phyloP scores from a whole-genome alignment of 2,888 invertebrate genomes.

The Dendrolimus pini region DNA sequence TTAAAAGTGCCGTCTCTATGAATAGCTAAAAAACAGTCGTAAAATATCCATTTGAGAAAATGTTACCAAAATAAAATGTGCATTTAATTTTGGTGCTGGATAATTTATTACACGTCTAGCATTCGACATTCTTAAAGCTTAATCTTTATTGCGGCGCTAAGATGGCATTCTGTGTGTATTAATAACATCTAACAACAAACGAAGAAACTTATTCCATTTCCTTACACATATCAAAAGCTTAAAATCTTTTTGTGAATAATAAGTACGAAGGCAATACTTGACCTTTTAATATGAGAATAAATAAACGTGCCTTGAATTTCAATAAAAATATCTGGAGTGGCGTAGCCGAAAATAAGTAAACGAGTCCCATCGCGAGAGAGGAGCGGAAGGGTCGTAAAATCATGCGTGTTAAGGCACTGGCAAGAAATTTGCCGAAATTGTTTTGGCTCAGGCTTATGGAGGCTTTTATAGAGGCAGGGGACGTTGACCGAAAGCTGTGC shows the following conservation, averaged over 20 bases:
- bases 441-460: constrained; percentile 63
- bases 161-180: neutral
- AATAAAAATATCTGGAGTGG: constrained; percentile 47
- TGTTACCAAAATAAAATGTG: neutral
- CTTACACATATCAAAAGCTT: neutral
- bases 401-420: constrained; percentile 64
- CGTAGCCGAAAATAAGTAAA: constrained; percentile 42
- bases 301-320: constrained; percentile 50
- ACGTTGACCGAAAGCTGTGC: constrained; percentile 70
- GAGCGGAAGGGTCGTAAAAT: constrained; percentile 59
- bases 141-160: neutral
- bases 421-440: constrained; percentile 72
- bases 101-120: neutral
- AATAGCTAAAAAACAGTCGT: neutral
- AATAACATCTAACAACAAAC: no score
- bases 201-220: no score
- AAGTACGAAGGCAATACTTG: constrained; percentile 38
- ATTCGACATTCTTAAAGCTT: neutral
- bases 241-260: constrained; percentile 9
- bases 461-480: constrained; percentile 66
- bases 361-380: constrained; percentile 34
- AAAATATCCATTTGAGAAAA: neutral
- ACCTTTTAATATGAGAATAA: constrained; percentile 42
- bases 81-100: neutral
- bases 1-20: neutral